Percentiles rank a stretch among this genome's conserved stretches.
These are phyloP conservation scores for Phymanthus crucifer DNA, from an alignment of 92 coral and sea anemone species.

Conservation along the genomic window DNA sequence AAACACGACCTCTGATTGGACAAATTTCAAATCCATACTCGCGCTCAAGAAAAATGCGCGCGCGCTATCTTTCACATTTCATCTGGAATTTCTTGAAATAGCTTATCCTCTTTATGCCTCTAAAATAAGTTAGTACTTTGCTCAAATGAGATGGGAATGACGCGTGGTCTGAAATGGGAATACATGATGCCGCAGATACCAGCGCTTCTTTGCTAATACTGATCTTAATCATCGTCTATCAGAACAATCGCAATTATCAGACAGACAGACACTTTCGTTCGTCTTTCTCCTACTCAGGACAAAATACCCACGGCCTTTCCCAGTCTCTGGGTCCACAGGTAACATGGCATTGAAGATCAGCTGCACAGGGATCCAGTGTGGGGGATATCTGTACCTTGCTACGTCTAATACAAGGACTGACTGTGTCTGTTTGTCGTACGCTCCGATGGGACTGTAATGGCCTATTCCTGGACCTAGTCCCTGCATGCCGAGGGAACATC, in stretches of 20 bases:
- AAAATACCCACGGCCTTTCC: constrained; percentile 72
- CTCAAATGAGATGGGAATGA: too few relatives aligned
- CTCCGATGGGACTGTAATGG: constrained; percentile 91
- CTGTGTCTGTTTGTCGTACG: constrained; percentile 68
- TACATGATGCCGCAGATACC: too few relatives aligned
- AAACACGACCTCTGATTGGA: too few relatives aligned
- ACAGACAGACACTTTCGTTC: not conserved
- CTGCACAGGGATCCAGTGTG: constrained; percentile 83
- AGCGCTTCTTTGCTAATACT: too few relatives aligned
- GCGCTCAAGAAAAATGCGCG: too few relatives aligned
- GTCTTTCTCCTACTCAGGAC: constrained; percentile 19
- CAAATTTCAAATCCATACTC: too few relatives aligned
- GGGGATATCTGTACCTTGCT: constrained; percentile 90
- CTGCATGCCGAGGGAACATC: constrained; percentile 61
- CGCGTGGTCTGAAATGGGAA: too few relatives aligned
- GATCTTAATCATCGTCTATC: not conserved
- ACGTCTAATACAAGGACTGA: constrained; percentile 79
- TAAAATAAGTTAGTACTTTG: too few relatives aligned
- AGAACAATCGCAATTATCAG: not conserved
- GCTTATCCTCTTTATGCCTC: too few relatives aligned
- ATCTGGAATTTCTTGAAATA: too few relatives aligned
- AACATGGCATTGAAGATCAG: constrained; percentile 75
- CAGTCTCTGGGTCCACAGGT: constrained; percentile 68
- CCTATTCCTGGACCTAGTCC: constrained; percentile 58
- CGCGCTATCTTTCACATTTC: too few relatives aligned